phyloP scores from a whole-genome alignment of 2,113 vertebrate genomes.

The Phoenicopterus ruber region DNA sequence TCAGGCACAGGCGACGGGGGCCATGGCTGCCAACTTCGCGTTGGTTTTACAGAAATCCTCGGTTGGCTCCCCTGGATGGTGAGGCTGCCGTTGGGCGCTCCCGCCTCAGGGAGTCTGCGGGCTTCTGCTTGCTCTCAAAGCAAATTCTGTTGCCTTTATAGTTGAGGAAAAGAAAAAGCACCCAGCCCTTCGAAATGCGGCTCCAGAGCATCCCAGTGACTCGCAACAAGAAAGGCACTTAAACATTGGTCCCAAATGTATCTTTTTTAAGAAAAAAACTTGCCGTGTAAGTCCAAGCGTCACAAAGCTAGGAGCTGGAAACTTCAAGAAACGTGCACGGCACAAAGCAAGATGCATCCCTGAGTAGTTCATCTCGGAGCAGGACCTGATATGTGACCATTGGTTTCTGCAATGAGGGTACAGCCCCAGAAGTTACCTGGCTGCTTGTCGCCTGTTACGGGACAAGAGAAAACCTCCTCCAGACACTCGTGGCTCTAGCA shows the following conservation, averaged over 20 bases:
- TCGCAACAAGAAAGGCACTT: not conserved
- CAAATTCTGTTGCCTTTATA: fast-evolving
- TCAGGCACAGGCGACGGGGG: not conserved
- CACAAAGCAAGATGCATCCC: not conserved
- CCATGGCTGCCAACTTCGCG: fast-evolving
- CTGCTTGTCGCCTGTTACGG: not conserved
- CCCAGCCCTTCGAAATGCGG: not conserved
- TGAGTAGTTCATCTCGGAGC: fast-evolving
- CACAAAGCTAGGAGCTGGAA: not conserved
- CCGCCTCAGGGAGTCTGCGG: not conserved
- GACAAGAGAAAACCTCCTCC: not conserved
- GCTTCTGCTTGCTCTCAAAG: not conserved
- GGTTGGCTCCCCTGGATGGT: too few species aligned
- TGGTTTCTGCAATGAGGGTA: not conserved
- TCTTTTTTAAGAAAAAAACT: not conserved
- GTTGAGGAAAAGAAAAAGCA: not conserved
- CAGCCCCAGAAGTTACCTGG: not conserved
- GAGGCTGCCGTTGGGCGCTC: not conserved
- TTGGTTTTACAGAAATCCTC: not conserved
- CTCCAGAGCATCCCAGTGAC: not conserved
- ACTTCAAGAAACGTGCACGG: not conserved
- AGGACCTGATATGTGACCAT: fast-evolving
- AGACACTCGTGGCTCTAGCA: not conserved
- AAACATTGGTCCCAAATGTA: not conserved
- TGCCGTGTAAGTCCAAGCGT: not conserved